phyloP scores from a whole-genome alignment of 1,140 invertebrate genomes.

The Drosophila seguyi region DNA sequence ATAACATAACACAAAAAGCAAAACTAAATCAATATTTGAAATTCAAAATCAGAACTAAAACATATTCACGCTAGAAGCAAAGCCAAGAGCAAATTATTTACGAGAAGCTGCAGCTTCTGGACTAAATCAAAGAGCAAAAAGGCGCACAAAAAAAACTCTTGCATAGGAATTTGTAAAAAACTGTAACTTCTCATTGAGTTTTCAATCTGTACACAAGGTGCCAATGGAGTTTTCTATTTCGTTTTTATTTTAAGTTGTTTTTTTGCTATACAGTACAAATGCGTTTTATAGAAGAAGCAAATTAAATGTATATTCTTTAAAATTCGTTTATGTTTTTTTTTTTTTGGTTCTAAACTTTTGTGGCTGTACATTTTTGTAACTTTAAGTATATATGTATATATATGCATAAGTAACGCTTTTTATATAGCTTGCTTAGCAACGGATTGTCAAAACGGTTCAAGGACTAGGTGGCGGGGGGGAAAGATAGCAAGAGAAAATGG shows the following conservation, averaged over 20 bases:
- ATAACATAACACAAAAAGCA: constrained; percentile 6
- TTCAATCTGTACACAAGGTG: constrained; percentile 66
- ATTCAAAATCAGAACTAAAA: constrained; percentile 33
- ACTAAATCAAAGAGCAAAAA: constrained; percentile 56
- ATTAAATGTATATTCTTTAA: constrained; percentile 25
- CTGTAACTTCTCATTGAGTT: constrained; percentile 14
- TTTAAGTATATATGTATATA: constrained; percentile 16
- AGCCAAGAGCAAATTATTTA: constrained; percentile 47
- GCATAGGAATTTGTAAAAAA: constrained; percentile 55
- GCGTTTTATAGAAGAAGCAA: constrained; percentile 36
- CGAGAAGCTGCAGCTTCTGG: constrained; percentile 21
- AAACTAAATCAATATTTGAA: constrained; percentile 14
- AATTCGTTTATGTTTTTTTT: constrained; percentile 29
- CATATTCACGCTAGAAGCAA: constrained; percentile 46
- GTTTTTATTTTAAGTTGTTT: constrained; percentile 35
- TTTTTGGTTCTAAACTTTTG: constrained; percentile 34
- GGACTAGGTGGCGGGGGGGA: constrained; percentile 12
- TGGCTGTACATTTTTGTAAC: constrained; percentile 59
- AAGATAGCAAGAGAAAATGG: constrained; percentile 20
- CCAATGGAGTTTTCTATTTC: constrained; percentile 58
- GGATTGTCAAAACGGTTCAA: constrained; percentile 11
- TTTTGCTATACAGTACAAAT: constrained; percentile 55
- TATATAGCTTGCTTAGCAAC: constrained; percentile 45
- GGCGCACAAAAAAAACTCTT: constrained; percentile 48
- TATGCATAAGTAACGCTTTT: constrained; percentile 30